These are phyloP conservation scores for Drosophila affinis DNA, from an alignment of 2,888 invertebrate genomes.

Conservation along the genomic window DNA sequence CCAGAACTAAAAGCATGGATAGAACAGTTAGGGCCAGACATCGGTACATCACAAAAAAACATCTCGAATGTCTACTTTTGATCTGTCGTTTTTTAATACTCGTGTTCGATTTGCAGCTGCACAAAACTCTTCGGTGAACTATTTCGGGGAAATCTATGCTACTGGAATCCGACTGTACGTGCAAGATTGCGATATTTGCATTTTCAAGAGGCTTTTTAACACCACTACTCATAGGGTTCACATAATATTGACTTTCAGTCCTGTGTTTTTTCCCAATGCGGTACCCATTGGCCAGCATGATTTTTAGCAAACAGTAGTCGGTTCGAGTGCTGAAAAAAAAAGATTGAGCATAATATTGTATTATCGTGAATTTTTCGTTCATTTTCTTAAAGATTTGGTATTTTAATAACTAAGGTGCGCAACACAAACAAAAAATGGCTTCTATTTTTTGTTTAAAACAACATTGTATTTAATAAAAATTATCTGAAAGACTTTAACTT, in stretches of 20 bases:
- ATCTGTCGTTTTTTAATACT: background rate
- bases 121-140: background rate
- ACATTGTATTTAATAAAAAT: too few species aligned
- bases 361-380: background rate
- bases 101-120: conserved; percentile 1
- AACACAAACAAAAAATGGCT: too few species aligned
- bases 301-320: conserved; percentile 8
- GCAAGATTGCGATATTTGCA: background rate
- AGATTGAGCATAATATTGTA: background rate
- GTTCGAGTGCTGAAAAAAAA: conserved; percentile 8
- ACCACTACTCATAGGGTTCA: background rate
- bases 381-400: too few species aligned
- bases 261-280: conserved; percentile 8
- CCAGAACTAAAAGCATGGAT: conserved; percentile 38
- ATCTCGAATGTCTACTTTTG: conserved; percentile 10
- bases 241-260: conserved; percentile 4
- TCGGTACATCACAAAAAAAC: conserved; percentile 22
- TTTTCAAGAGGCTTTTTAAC: background rate
- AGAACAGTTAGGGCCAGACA: conserved; percentile 27
- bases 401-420: too few species aligned
- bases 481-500: too few species aligned
- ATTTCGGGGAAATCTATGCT: background rate
- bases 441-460: too few species aligned
- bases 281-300: conserved; percentile 27
- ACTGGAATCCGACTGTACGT: conserved; percentile 1